Conservation (phyloP, 2,113 vertebrate genomes). For the Ophiodon elongatus region DNA sequence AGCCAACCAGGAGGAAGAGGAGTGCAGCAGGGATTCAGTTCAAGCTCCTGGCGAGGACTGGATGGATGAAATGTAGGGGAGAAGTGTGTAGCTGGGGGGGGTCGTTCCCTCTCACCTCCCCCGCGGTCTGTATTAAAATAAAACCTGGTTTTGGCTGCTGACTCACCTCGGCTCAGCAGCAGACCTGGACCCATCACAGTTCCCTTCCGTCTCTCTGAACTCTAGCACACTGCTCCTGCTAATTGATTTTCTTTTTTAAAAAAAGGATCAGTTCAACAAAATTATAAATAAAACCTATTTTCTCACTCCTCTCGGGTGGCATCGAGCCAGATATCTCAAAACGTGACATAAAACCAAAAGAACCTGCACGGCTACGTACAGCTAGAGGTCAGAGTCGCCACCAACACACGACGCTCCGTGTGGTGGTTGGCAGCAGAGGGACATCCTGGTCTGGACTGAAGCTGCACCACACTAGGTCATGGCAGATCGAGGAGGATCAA, state of each 20-base stretch:
- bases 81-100: background rate
- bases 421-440: too few relatives aligned
- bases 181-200: constrained; percentile 27
- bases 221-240: constrained; percentile 37
- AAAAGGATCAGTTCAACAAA: background rate
- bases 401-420: background rate
- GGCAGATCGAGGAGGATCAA: background rate
- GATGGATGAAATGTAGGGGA: background rate
- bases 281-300: constrained; percentile 14
- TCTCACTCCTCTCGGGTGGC: background rate
- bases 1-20: constrained; percentile 39
- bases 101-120: constrained; percentile 31
- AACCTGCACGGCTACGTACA: background rate
- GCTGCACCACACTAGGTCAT: background rate
- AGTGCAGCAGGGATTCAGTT: constrained; percentile 39
- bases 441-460: background rate
- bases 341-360: background rate
- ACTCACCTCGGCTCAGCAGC: constrained; percentile 45
- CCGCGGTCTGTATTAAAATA: constrained; percentile 44
- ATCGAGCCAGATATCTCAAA: background rate
- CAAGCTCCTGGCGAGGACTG: constrained; percentile 2
- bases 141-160: constrained; percentile 49
- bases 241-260: constrained; percentile 43
- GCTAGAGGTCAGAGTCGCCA: too few relatives aligned
- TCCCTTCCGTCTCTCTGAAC: constrained; percentile 5